These are phyloP conservation scores for Nymphalis c-album DNA, from an alignment of 2,888 invertebrate genomes.

Conservation along the genomic window DNA sequence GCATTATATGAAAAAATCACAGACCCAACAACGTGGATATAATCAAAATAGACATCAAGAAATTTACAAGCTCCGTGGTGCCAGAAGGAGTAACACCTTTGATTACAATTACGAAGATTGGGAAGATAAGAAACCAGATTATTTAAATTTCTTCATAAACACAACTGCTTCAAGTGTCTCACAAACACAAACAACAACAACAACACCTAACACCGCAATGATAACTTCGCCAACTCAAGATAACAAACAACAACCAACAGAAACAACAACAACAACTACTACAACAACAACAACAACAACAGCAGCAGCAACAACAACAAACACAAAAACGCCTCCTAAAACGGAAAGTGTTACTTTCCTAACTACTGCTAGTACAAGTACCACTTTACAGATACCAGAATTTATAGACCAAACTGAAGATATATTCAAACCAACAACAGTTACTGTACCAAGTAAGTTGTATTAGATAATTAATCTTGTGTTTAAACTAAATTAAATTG, in stretches of 20 bases:
- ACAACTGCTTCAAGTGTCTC: neutral
- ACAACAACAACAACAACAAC: too few relatives aligned
- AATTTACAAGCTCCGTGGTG: neutral
- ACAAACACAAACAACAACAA: neutral
- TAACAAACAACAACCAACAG: neutral
- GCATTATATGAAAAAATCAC: neutral
- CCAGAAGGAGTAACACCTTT: constrained; percentile 12
- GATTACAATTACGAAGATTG: constrained; percentile 37
- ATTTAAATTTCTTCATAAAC: constrained; percentile 17
- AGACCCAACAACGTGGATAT: neutral
- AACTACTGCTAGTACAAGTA: neutral
- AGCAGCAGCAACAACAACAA: neutral
- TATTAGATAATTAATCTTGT: too few relatives aligned
- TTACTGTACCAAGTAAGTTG: neutral
- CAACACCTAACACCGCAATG: neutral
- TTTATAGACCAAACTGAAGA: constrained; percentile 9
- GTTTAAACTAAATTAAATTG: too few relatives aligned
- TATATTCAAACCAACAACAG: constrained; percentile 4
- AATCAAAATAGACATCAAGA: neutral
- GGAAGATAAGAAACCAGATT: constrained; percentile 33
- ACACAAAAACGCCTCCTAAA: too few relatives aligned
- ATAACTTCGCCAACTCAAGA: neutral
- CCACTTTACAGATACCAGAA: neutral
- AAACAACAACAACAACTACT: neutral
- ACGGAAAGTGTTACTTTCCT: neutral